Evolutionary conservation across 1,140 invertebrate species (phyloP).

Genomic region (Drusus annulatus): DNA sequence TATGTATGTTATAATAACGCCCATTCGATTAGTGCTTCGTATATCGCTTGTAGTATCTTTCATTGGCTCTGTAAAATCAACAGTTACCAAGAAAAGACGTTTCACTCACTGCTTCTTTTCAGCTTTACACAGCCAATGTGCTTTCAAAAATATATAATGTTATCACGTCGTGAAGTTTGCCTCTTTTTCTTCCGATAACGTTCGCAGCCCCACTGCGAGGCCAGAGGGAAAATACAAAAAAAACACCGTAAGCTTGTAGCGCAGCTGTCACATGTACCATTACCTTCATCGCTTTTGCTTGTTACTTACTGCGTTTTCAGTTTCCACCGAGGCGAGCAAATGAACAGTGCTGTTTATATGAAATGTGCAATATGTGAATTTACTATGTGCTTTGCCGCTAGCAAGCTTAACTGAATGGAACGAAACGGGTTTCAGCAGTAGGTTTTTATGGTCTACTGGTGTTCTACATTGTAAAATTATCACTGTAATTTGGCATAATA

Average conservation of each 20-base stretch:
- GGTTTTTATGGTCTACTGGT: no score
- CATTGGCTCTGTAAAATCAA: constrained; percentile 6
- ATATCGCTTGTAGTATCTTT: neutral
- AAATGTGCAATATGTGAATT: constrained; percentile 18
- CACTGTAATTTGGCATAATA: no score
- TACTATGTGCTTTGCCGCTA: neutral
- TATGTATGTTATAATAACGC: no score
- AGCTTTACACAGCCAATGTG: neutral
- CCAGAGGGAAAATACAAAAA: neutral
- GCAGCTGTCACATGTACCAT: constrained; percentile 18
- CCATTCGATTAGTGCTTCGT: no score
- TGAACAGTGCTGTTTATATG: constrained; percentile 7
- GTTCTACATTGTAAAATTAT: no score
- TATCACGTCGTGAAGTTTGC: constrained; percentile 20
- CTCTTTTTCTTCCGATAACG: constrained; percentile 7
- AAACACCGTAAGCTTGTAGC: neutral
- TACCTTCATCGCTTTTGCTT: constrained; percentile 19
- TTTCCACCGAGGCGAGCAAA: constrained; percentile 6
- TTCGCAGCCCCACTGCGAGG: neutral
- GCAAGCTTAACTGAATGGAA: neutral
- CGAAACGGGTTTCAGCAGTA: no score
- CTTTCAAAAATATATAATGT: constrained; percentile 27
- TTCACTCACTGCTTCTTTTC: constrained; percentile 6
- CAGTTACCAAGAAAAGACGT: neutral
- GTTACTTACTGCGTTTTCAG: constrained; percentile 10